phyloP scores from a whole-genome alignment of 2,113 vertebrate genomes.

The Felis chaus region DNA sequence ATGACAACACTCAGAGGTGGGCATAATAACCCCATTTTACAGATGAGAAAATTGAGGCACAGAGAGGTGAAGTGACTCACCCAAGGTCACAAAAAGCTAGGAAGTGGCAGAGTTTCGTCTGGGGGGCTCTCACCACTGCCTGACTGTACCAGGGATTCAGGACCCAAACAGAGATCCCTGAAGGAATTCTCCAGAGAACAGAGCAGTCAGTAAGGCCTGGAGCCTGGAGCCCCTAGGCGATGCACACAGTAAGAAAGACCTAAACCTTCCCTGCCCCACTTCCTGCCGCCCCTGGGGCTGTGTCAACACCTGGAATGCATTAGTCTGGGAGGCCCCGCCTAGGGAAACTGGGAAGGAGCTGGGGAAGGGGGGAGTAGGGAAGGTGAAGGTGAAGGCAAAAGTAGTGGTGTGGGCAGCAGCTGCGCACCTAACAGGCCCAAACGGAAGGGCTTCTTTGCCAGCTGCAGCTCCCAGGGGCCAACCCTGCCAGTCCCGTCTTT shows the following conservation, averaged over 20 bases:
- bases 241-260: neutral
- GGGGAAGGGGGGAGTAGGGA: neutral
- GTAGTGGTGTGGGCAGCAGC: neutral
- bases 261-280: neutral
- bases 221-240: conserved; percentile 15
- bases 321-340: conserved; percentile 19
- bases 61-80: conserved; percentile 7
- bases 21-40: conserved; percentile 15
- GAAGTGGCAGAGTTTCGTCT: neutral
- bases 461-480: conserved; percentile 47
- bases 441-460: conserved; percentile 56
- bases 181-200: neutral
- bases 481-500: conserved; percentile 51
- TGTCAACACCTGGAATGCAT: conserved; percentile 58
- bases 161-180: neutral
- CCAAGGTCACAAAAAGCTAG: conserved; percentile 17
- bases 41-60: conserved; percentile 16
- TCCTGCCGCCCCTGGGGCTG: neutral
- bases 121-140: neutral
- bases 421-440: neutral
- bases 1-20: neutral
- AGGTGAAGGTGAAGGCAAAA: conserved; percentile 39
- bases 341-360: neutral
- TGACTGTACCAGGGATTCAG: neutral
- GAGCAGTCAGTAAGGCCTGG: neutral